phyloP scores from a whole-genome alignment of 2,113 vertebrate genomes.

The Pedionomus torquatus region DNA sequence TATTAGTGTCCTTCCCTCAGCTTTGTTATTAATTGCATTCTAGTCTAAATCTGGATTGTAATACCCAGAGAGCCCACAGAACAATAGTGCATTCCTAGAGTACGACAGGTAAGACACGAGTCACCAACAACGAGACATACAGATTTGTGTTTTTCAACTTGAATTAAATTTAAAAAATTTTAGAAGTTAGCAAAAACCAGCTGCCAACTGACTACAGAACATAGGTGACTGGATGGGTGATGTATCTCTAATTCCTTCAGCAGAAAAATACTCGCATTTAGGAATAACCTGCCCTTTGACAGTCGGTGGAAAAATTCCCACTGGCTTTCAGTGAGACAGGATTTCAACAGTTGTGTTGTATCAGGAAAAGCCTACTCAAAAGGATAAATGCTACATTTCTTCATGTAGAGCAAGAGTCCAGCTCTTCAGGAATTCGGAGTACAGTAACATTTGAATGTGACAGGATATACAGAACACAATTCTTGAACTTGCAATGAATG shows the following conservation, averaged over 20 bases:
- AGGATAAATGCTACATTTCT: background rate
- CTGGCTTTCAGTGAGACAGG: background rate
- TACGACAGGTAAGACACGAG: background rate
- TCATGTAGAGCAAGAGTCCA: background rate
- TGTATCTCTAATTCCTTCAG: background rate
- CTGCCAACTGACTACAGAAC: background rate
- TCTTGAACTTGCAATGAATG: background rate
- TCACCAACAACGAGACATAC: fast-evolving
- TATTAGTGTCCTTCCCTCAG: fast-evolving
- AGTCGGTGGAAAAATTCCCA: background rate
- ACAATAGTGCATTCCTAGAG: fast-evolving
- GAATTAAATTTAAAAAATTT: background rate
- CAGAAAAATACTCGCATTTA: background rate
- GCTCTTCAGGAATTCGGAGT: background rate
- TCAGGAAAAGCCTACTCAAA: background rate
- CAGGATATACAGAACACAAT: background rate
- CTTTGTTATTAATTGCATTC: background rate
- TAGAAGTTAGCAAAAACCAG: background rate
- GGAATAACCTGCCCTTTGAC: background rate
- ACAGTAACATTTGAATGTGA: background rate
- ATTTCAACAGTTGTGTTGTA: background rate
- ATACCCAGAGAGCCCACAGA: background rate
- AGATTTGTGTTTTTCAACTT: background rate
- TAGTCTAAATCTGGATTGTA: background rate
- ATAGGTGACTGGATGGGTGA: background rate